Evolutionary conservation across 2,888 invertebrate species (phyloP), one percentile per base, ranked within the genome.

Genomic region (Ophion ventricosus): DNA sequence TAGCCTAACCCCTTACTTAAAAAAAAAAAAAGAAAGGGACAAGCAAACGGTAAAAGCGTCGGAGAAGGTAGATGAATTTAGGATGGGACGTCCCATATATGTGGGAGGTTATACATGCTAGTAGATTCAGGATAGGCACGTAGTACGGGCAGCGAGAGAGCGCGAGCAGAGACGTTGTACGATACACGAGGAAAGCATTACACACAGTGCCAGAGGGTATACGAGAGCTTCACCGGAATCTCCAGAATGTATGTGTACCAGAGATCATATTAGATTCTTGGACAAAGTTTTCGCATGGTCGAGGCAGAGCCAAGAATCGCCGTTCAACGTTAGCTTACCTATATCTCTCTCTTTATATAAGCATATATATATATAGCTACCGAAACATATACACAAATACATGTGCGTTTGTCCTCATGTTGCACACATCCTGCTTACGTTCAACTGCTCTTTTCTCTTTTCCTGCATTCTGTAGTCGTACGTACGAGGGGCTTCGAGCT

Each of bases 241-340:
- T 88, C 87, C 87, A 90, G 92, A 92, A 93, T 92, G 91, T 91
- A 89, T 90, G 90, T 89, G 91, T 91, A 91, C 91, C 89, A 86
- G 88, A 89, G 90, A 91, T 92, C 91, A 92, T 93, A 93, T 93
- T 92, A 92, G 92, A 93, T 93, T 92, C 93, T 93, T 92, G 92
- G 90, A 90, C 90, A 91, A 92, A 93, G 92, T 92, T 93, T 92
- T 92, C 92, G 89, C 92, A 91, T 89, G 90, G 90, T 85, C 90
- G 89, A 89, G 82, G 82, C 80, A 88, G 89, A 89, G 90, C 88
- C 87, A 87, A 90, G 88, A 88, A 88, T 85, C 74, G 83, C 87
- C 85, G 87, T 88, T 85, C 87, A 87, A 85, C 81, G 87, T 80
- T 83, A 49, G 25, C 87, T 85, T 83, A 29, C 49, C 29, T 72